These are phyloP conservation scores for Meiosimyza platycephala DNA, from an alignment of 2,888 invertebrate genomes.

Conservation along the genomic window DNA sequence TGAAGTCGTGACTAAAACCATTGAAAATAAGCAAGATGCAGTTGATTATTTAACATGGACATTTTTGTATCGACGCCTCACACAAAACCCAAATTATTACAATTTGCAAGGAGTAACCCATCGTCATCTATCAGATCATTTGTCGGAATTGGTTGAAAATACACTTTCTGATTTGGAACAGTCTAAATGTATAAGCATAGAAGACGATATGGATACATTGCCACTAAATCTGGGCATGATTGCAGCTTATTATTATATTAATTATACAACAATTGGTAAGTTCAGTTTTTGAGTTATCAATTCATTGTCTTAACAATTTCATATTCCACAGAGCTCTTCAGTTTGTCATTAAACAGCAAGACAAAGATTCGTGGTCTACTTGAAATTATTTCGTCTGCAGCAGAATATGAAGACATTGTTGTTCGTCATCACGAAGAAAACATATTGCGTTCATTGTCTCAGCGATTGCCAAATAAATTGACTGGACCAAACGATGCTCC, in stretches of 20 bases:
- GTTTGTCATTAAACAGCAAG: conserved; percentile 94
- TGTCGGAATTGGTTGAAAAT: conserved; percentile 97
- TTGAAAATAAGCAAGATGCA: conserved; percentile 99
- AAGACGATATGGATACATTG: conserved; percentile 97
- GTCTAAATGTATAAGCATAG: conserved; percentile 96
- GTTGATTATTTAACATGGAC: conserved; percentile 99
- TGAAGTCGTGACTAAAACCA: conserved; percentile 99
- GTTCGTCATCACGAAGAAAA: conserved; percentile 96
- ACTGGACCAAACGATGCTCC: conserved; percentile 71
- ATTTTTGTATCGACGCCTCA: conserved; percentile 94
- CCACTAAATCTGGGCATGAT: conserved; percentile 99
- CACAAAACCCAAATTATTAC: conserved; percentile 99
- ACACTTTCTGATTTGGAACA: conserved; percentile 95
- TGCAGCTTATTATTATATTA: conserved; percentile 99
- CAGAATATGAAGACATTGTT: conserved; percentile 94
- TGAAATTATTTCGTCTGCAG: conserved; percentile 98
- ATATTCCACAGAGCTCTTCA: conserved; percentile 87
- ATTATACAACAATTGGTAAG: conserved; percentile 96
- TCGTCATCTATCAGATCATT: conserved; percentile 96
- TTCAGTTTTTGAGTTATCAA: conserved; percentile 16
- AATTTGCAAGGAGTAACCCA: conserved; percentile 97
- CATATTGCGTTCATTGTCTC: conserved; percentile 74
- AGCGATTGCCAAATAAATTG: conserved; percentile 73
- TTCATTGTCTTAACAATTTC: conserved; percentile 33
- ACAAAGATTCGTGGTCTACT: conserved; percentile 97